A percentile compares a stretch with the other conserved stretches of the same genome.
These are phyloP conservation scores for Telmatochromis sp. DNA, from an alignment of 2,113 vertebrate species.

Conservation along the genomic window DNA sequence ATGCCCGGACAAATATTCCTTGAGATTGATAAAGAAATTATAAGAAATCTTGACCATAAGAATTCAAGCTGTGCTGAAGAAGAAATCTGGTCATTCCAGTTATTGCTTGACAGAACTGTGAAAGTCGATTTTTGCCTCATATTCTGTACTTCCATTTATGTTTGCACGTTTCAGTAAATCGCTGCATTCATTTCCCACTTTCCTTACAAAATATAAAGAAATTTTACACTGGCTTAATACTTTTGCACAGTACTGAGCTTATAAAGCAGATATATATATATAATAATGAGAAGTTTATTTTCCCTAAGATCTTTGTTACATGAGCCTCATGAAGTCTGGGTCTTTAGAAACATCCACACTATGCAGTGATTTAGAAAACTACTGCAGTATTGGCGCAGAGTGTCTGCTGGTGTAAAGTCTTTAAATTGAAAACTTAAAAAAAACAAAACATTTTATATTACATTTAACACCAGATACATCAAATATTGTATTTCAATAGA, in stretches of 20 bases:
- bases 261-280: neutral
- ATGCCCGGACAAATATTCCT: neutral
- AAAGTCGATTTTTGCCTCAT: neutral
- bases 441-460: neutral
- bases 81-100: neutral
- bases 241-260: neutral
- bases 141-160: neutral
- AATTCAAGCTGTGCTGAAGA: neutral
- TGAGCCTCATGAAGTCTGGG: neutral
- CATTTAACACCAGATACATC: neutral
- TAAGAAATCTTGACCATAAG: neutral
- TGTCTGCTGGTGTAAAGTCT: neutral
- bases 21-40: fast-evolving
- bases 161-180: neutral
- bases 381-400: neutral
- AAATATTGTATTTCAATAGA: neutral
- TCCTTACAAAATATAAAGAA: neutral
- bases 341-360: neutral
- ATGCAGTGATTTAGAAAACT: neutral
- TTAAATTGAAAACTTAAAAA: neutral
- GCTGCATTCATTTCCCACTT: neutral
- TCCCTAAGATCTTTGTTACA: neutral
- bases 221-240: neutral
- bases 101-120: neutral
- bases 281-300: neutral